Percentiles rank a stretch among this genome's conserved stretches.
Evolutionary conservation across 2,797 vertebrate species (phyloP).

Genomic region (Todus mexicanus): DNA sequence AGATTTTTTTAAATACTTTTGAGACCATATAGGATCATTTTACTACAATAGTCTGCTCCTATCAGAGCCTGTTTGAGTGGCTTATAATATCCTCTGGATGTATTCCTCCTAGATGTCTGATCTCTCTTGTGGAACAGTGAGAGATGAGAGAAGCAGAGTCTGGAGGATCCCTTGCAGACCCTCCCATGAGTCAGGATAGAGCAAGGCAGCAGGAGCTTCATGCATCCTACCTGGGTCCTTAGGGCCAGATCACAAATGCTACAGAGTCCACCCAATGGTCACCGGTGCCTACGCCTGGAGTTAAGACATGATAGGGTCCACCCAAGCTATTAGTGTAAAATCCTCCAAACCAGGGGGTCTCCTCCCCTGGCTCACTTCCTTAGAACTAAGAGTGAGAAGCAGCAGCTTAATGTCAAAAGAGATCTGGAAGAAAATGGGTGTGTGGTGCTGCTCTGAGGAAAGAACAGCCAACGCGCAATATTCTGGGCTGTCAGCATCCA

Average conservation of each 20-base stretch:
- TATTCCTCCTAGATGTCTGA: neutral
- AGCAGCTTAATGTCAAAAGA: neutral
- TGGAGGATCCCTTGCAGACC: neutral
- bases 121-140: neutral
- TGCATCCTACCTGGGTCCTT: neutral
- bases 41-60: conserved; percentile 29
- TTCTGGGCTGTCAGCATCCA: neutral
- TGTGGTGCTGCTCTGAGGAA: neutral
- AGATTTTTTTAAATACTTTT: conserved; percentile 39
- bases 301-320: neutral
- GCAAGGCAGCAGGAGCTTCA: neutral
- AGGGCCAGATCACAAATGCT: neutral
- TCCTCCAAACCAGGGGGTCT: neutral
- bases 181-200: neutral
- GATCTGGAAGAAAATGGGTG: neutral
- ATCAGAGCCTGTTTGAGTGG: neutral
- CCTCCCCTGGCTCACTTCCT: neutral
- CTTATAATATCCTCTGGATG: conserved; percentile 21
- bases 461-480: rapidly evolving
- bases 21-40: conserved; percentile 40
- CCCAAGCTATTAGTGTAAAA: neutral
- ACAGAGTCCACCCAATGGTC: neutral
- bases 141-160: neutral
- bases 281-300: rapidly evolving
- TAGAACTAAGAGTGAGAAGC: neutral